Base-by-base conservation (phyloP, 2,888 invertebrate genomes). In the Mesochorus sp. region DNA sequence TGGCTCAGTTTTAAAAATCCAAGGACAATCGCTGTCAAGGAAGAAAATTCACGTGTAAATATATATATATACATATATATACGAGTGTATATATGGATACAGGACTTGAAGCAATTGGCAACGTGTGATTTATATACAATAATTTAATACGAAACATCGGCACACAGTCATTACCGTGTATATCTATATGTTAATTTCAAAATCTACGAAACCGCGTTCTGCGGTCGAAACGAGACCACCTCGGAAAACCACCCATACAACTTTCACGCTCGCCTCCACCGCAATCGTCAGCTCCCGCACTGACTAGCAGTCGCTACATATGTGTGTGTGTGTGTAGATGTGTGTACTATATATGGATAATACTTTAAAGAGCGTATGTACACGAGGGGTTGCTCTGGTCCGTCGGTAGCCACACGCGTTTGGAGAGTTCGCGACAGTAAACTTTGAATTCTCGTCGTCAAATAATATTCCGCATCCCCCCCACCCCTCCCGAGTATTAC, bases 201-300 rank as follows among this genome's bases (percentile, higher is more conserved):
- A 12, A 66, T 6, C 49, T 8, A 47, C 39, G 26, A 28, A 72
- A 64, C 55, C 21, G 53, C 64, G 72, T 64, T 8, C 12, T 68
- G 74, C 59, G 67, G 68, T 51, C 39, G 74, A 44, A 74, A 74
- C 59, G 68, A 74, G 67, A 68, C 64, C 67, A 31, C 31, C 51
- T 6, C 17, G 59, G 17, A 67, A 74, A 74, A 57, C 67, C 74
- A 51, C 67, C 67, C 21, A 31, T 67, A 59, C 49, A 67, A 74
- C 74, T 74, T 74, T 67, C 51, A 42, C 28, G 6, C 31, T 12
- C 21, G 39, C 31, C 26, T 64, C 55, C 53, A 61, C 59, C 62
- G 51, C 61, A 39, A 61, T 57, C 47, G 42, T 71, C 64, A 12
- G n/a, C 53, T 44, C 4, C 42, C 64, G 17, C 51, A 21, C 24